Evolutionary conservation across 2,888 invertebrate species (phyloP), one percentile per base, ranked within the genome.

Genomic region (Agonopterix heracliana): DNA sequence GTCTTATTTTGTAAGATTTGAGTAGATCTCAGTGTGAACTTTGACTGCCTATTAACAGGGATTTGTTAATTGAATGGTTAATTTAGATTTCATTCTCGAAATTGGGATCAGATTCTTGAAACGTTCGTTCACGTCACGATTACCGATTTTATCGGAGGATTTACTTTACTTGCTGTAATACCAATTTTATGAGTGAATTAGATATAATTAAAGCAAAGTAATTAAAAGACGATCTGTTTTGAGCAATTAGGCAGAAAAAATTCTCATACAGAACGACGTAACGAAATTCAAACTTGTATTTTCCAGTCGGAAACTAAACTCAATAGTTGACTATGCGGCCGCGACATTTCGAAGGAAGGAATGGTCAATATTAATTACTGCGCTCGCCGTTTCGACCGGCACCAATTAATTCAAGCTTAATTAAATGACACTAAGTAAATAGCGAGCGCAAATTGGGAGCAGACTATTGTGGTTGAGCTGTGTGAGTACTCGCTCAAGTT

Each of bases 391-490:
- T 53, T 57, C 57, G 56, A 56, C 62, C 56, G 64, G 56, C 63
- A 63, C 60, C 50, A 63, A 62, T 46, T 78, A 77, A 74, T 81
- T 75, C 74, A 70, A 26, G 71, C 67, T 75, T 81, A 82, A 84
- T 83, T 82, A 80, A 81, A 82, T 78, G 78, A 78, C 72, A 72
- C 68, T 74, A 71, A 76, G 75, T 74, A 78, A 82, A 82, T 74
- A 79, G 63, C 56, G 56, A 68, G 64, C 68, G 70, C 67, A 71
- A 78, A 78, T 35, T 26, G 46, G 36, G 12, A 41, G 41, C 41
- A 12, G 41, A 41, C 64, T 63, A 66, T 70, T 71, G 71, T 63
- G 64, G 60, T 54, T 54, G 58, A 60, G 63, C 64, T 59, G 61
- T 49, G 55, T 26, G 26, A 17, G 43, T 9, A 56, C 53, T 38